Percentiles rank a stretch among this genome's conserved stretches.
Evolutionary conservation across 1,140 invertebrate genomes (phyloP).

Genomic region (Armadillidium nasatum): DNA sequence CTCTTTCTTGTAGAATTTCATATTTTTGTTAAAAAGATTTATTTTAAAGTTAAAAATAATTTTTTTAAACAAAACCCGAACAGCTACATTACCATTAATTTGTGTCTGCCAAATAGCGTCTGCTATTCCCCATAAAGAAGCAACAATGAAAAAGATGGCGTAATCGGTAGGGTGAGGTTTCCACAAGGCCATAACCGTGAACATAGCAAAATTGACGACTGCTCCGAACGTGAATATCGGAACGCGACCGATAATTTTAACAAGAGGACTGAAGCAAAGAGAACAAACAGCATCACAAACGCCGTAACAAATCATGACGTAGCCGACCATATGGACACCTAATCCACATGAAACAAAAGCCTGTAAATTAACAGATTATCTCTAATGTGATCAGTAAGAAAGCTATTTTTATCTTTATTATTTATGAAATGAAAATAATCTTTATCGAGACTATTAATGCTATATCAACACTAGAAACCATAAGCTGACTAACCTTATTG

Average conservation of each 20-base stretch:
- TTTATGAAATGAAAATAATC: background rate
- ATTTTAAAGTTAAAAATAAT: too few species aligned
- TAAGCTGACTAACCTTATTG: too few species aligned
- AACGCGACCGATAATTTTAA: constrained; percentile 83
- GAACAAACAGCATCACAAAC: constrained; percentile 84
- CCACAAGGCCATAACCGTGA: constrained; percentile 62
- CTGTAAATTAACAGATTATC: constrained; percentile 54
- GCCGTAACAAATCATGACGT: constrained; percentile 94
- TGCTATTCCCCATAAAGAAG: constrained; percentile 88
- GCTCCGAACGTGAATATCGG: constrained; percentile 76
- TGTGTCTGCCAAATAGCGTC: constrained; percentile 98
- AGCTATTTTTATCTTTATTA: background rate
- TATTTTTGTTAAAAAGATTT: too few species aligned
- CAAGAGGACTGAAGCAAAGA: constrained; percentile 78
- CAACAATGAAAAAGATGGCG: constrained; percentile 80
- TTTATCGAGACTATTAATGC: too few species aligned
- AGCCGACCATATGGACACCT: constrained; percentile 84
- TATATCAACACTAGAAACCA: too few species aligned
- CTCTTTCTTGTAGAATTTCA: too few species aligned
- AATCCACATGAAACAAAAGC: constrained; percentile 87
- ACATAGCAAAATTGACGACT: constrained; percentile 68
- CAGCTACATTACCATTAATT: constrained; percentile 63
- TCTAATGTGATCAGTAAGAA: background rate
- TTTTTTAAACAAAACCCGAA: too few species aligned
- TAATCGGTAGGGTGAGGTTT: constrained; percentile 53